A percentile compares a stretch with the other conserved stretches of the same genome.
These are phyloP conservation scores for Bubalus kerabau DNA, from an alignment of 2,113 vertebrate genomes.

Conservation along the genomic window DNA sequence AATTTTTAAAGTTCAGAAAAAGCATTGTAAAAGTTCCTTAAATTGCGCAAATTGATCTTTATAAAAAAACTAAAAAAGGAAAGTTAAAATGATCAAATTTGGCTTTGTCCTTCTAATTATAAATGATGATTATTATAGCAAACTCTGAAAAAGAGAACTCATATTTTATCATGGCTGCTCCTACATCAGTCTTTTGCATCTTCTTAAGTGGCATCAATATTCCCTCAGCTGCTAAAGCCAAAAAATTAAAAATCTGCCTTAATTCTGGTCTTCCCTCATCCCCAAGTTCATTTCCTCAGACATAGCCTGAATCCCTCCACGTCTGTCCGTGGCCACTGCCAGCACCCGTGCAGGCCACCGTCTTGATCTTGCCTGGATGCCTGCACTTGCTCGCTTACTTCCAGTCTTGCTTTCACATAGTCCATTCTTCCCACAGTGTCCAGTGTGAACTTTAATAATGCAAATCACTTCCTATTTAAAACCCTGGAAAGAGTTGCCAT, in stretches of 20 bases:
- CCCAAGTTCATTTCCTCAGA: background rate
- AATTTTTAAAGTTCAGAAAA: constrained; percentile 40
- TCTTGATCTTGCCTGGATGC: background rate
- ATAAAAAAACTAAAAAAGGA: background rate
- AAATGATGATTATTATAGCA: background rate
- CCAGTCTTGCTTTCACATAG: background rate
- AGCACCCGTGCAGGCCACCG: background rate
- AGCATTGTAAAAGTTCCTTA: background rate
- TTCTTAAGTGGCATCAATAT: background rate
- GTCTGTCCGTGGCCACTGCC: background rate
- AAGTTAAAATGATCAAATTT: background rate
- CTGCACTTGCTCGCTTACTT: background rate
- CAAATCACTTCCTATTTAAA: background rate
- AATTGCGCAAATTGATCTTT: constrained; percentile 6
- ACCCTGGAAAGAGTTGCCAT: background rate
- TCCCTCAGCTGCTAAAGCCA: background rate
- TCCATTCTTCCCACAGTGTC: background rate
- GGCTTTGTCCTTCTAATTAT: background rate
- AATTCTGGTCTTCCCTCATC: background rate
- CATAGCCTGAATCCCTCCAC: background rate
- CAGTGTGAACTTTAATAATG: background rate
- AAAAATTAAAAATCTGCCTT: background rate
- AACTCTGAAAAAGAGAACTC: background rate
- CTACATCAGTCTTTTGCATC: background rate
- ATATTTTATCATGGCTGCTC: background rate